phyloP scores from a whole-genome alignment of 30 jellyfish, hydroid and myxozoan genomes.

The Chrysaora quinquecirrha region DNA sequence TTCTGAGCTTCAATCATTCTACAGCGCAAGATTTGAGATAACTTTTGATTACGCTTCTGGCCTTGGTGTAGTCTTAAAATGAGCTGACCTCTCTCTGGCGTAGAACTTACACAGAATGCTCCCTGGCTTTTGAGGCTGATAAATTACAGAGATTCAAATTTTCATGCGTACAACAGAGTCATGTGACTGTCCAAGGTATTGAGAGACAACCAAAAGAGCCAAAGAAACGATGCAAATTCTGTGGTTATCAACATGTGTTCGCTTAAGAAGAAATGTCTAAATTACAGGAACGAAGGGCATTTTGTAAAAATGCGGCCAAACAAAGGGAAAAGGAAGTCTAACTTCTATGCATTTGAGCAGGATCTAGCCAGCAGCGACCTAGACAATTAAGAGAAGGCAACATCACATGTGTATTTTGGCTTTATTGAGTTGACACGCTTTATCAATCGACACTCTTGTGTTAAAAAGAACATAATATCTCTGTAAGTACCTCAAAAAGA shows the following conservation, averaged over 20 bases:
- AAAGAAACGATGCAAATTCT: neutral
- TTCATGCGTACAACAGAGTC: no score
- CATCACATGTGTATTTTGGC: conserved; percentile 34
- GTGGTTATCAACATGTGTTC: conserved; percentile 11
- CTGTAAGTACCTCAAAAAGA: conserved; percentile 41
- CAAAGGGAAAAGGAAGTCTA: conserved; percentile 11
- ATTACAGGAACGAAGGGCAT: conserved; percentile 21
- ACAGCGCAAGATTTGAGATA: no score
- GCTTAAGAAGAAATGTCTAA: conserved; percentile 31
- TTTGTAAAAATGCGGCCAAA: conserved; percentile 27
- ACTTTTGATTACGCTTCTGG: no score
- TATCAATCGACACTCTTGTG: no score
- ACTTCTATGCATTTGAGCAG: conserved; percentile 22
- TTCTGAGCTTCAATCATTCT: no score
- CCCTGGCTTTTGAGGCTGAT: no score
- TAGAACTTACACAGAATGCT: no score
- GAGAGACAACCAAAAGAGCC: no score
- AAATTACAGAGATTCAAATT: no score
- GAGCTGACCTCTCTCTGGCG: no score
- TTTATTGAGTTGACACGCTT: conserved; percentile 27
- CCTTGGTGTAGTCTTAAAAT: no score
- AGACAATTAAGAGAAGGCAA: conserved; percentile 22
- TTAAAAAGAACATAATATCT: conserved; percentile 3
- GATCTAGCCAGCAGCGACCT: conserved; percentile 13
- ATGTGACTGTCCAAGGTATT: no score